Evolutionary conservation across 1,140 invertebrate species (phyloP), one percentile per base, ranked within the genome.

Genomic region (Drosophila fuyamai): DNA sequence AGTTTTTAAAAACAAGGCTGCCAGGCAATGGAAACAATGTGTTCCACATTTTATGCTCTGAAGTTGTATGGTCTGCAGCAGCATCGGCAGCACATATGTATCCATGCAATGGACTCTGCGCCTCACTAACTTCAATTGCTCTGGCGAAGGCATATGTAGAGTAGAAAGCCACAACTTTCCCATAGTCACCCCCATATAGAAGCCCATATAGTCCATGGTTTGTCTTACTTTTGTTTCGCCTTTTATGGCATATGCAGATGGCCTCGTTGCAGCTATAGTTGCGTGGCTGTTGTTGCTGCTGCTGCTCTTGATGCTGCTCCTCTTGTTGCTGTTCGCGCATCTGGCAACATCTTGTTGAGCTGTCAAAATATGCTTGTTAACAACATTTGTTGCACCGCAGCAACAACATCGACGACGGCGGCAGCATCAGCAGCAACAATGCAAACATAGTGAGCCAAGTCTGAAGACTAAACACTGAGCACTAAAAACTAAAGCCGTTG

Each of bases 291-390:
- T 61, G 53, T 35, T 53, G 46, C 41, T 60, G 53, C 35, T 54
- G 62, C 27, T 65, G 75, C 14, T 63, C 40, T 14, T 57, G 68
- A 32, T 46, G 56, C 4, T 54, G 55, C 13, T 65, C 71, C 40
- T 57, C 29, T 51, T 50, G 48, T 72, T 76, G 75, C 76, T 86
- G 83, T 86, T 86, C 83, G 83, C 83, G 83, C 83, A 86, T 88
- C 84, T 88, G 82, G 83, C 83, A 88, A 88, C 84, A 88, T 88
- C 84, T 84, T 88, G 84, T 88, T 89, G 80, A 88, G 80, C 84
- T 89, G 84, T 89, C 84, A 89, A 89, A 89, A 89, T 89, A 81
- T 84, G 84, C 84, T 84, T 89, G 84, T 89, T 89, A 89, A 89
- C 84, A 89, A 89, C 84, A 89, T 89, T 89, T 89, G 84, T 80